phyloP scores from a whole-genome alignment of 2,113 vertebrate genomes.

The Anseranas semipalmata region DNA sequence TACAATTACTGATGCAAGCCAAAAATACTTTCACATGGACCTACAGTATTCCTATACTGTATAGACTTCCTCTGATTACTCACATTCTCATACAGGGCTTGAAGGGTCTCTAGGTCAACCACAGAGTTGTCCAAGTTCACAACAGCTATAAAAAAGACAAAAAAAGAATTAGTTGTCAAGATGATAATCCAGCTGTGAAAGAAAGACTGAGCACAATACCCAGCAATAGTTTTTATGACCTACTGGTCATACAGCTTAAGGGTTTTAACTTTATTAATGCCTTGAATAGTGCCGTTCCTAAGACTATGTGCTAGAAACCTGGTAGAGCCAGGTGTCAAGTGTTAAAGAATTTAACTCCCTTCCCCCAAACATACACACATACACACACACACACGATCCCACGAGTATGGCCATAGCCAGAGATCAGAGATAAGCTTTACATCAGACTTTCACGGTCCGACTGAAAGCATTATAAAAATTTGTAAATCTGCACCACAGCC shows the following conservation, averaged over 20 bases:
- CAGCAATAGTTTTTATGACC: constrained; percentile 20
- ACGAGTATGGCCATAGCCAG: constrained; percentile 27
- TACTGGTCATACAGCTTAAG: background rate
- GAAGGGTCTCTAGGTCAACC: constrained; percentile 96
- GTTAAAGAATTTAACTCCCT: constrained; percentile 55
- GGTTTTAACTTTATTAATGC: constrained; percentile 20
- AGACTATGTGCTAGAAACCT: background rate
- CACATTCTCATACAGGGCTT: constrained; percentile 97
- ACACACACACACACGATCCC: constrained; percentile 13
- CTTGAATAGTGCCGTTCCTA: background rate
- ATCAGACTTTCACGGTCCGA: constrained; percentile 44
- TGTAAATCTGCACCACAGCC: constrained; percentile 53
- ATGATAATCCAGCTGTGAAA: constrained; percentile 53
- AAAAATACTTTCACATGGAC: background rate
- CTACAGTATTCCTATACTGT: background rate
- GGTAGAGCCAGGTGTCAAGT: constrained; percentile 31
- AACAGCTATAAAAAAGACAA: constrained; percentile 80
- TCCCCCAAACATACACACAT: constrained; percentile 14
- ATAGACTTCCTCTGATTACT: constrained; percentile 75
- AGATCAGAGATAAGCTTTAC: constrained; percentile 61
- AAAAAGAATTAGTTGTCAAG: constrained; percentile 52
- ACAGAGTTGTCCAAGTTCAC: constrained; percentile 96
- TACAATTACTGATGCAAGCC: background rate
- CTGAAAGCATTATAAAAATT: constrained; percentile 67
- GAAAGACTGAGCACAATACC: background rate